Conservation (phyloP, 2,797 vertebrate genomes). For the Jordanella pulchra region DNA sequence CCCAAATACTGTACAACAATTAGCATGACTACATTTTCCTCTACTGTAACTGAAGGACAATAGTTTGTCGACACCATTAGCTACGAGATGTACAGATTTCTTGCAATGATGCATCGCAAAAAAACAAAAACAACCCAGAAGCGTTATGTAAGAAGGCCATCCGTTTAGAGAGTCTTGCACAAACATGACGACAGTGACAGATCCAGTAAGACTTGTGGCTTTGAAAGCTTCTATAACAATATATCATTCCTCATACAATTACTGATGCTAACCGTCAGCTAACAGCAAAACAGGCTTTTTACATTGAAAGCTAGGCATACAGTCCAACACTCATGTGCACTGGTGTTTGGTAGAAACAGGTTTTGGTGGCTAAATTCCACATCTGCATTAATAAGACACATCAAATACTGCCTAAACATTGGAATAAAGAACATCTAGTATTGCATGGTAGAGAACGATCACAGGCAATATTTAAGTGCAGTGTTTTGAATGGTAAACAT, state of each 20-base stretch:
- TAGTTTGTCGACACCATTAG: conserved; percentile 38
- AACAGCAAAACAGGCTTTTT: conserved; percentile 10
- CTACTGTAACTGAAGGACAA: conserved; percentile 45
- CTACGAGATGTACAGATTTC: conserved; percentile 58
- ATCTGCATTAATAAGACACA: conserved; percentile 40
- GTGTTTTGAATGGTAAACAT: background rate
- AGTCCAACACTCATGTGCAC: conserved; percentile 14
- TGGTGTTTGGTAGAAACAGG: conserved; percentile 16
- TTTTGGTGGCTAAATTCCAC: conserved; percentile 4
- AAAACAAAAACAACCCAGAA: conserved; percentile 48
- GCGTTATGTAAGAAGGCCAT: conserved; percentile 67
- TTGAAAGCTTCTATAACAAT: conserved; percentile 52
- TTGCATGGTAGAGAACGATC: conserved; percentile 10
- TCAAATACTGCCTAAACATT: conserved; percentile 29
- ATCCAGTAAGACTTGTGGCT: conserved; percentile 51
- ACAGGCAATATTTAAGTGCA: background rate
- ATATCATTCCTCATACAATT: conserved; percentile 29
- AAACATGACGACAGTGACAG: conserved; percentile 14
- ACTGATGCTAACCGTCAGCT: conserved; percentile 11
- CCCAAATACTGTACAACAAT: conserved; percentile 78
- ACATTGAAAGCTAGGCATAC: conserved; percentile 19
- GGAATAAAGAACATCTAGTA: conserved; percentile 3
- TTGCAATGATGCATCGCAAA: conserved; percentile 57
- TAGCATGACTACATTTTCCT: conserved; percentile 58
- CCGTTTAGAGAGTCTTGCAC: conserved; percentile 41